phyloP scores from a whole-genome alignment of 2,113 vertebrate genomes.

The Bujurquina vittata region DNA sequence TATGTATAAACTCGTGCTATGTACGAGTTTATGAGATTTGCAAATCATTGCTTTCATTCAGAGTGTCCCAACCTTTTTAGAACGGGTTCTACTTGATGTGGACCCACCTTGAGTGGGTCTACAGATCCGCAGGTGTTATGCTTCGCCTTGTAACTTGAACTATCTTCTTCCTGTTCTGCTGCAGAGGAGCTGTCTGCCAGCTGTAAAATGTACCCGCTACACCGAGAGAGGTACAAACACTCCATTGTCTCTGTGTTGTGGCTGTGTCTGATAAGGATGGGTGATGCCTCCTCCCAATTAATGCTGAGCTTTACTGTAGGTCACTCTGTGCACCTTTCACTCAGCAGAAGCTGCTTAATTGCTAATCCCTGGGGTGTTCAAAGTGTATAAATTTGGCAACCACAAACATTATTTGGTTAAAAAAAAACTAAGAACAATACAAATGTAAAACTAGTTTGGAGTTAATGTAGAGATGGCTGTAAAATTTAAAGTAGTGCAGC shows the following conservation, averaged over 20 bases:
- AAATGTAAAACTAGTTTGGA: not conserved
- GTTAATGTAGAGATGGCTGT: not conserved
- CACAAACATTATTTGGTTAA: not conserved
- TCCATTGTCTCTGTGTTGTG: slow-evolving; percentile 44
- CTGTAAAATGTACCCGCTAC: slow-evolving; percentile 80
- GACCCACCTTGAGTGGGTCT: not conserved
- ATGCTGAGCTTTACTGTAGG: slow-evolving; percentile 11
- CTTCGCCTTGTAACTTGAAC: slow-evolving; percentile 33
- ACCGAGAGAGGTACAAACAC: slow-evolving; percentile 77
- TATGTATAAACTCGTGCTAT: not conserved
- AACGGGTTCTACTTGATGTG: not conserved
- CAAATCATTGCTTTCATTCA: rapidly evolving
- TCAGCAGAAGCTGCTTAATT: slow-evolving; percentile 1
- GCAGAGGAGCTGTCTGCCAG: slow-evolving; percentile 66
- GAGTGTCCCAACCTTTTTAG: not conserved
- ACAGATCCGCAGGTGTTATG: not conserved
- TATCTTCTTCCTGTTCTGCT: slow-evolving; percentile 55
- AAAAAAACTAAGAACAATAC: not conserved
- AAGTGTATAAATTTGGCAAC: not conserved
- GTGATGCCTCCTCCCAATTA: not conserved
- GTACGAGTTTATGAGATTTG: not conserved
- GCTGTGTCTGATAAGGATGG: slow-evolving; percentile 62
- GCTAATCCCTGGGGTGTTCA: not conserved
- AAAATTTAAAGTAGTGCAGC: not conserved
- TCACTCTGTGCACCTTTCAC: not conserved